phyloP scores from a whole-genome alignment of 2,113 vertebrate species.

The Lathamus discolor region DNA sequence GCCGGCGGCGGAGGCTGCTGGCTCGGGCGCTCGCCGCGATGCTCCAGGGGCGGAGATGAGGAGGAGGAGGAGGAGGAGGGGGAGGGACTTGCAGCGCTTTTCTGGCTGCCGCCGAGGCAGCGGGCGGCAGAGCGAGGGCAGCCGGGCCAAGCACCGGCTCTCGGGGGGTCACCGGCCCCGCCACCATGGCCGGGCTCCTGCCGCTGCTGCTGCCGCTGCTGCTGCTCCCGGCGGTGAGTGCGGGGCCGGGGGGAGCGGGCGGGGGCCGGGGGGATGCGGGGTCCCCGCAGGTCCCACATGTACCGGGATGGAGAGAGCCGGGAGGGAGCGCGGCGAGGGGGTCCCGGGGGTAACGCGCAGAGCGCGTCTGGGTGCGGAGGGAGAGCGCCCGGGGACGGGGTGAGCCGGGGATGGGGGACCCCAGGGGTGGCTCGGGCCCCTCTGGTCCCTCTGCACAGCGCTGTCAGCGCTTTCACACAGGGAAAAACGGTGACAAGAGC shows the following conservation, averaged over 20 bases:
- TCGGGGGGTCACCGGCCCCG: background rate
- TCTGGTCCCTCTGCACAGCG: background rate
- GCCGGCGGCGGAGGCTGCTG: background rate
- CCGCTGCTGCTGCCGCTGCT: conserved; percentile 20
- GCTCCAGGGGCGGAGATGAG: background rate
- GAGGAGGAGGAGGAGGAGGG: background rate
- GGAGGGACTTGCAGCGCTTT: background rate
- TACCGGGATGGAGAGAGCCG: background rate
- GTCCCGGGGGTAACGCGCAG: too few relatives aligned
- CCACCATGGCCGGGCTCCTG: conserved; percentile 43
- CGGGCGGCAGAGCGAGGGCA: conserved; percentile 37
- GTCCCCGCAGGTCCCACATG: background rate
- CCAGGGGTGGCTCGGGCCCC: background rate
- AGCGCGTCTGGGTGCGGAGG: too few relatives aligned
- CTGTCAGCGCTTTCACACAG: background rate
- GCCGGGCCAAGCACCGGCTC: background rate
- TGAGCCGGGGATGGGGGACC: background rate
- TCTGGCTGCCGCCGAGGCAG: background rate
- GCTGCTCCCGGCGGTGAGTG: conserved; percentile 38
- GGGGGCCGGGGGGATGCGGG: background rate
- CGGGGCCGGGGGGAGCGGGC: background rate
- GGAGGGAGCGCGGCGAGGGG: background rate
- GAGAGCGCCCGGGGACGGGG: background rate
- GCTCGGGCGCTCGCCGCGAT: background rate
- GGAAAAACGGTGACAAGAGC: background rate